Percentiles rank a stretch among this genome's conserved stretches.
phyloP scores from a whole-genome alignment of 2,113 vertebrate species.

The Bungarus multicinctus region DNA sequence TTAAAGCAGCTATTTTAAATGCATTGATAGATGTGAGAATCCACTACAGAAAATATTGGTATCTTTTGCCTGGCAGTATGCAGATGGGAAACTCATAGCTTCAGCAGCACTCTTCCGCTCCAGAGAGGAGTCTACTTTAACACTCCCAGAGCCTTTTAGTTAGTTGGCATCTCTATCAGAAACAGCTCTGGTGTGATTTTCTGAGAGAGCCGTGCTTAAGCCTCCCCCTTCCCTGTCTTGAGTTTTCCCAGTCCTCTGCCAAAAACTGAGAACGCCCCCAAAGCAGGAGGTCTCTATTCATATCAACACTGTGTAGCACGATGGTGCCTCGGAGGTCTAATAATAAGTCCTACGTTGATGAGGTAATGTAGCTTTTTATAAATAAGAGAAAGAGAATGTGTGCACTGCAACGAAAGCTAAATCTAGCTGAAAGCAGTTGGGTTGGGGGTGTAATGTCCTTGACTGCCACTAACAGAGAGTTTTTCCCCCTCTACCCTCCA shows the following conservation, averaged over 20 bases:
- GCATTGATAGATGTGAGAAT: neutral
- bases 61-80: neutral
- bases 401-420: slow-evolving; percentile 48
- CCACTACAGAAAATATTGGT: neutral
- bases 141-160: neutral
- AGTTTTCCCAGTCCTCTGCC: slow-evolving; percentile 23
- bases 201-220: neutral
- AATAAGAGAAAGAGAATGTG: slow-evolving; percentile 51
- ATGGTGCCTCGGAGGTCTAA: slow-evolving; percentile 50
- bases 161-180: slow-evolving; percentile 15
- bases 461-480: slow-evolving; percentile 22
- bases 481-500: slow-evolving; percentile 5
- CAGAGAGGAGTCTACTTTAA: neutral
- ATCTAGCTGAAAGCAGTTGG: slow-evolving; percentile 40
- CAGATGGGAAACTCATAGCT: neutral
- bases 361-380: slow-evolving; percentile 63
- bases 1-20: neutral
- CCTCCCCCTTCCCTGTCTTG: slow-evolving; percentile 13
- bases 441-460: neutral
- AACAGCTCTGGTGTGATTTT: slow-evolving; percentile 8
- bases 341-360: slow-evolving; percentile 60
- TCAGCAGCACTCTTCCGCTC: neutral
- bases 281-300: slow-evolving; percentile 30
- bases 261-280: slow-evolving; percentile 43
- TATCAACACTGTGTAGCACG: slow-evolving; percentile 41